These are phyloP conservation scores for Caenorhabditis wallacei DNA, from an alignment of 2,888 invertebrate genomes.

Conservation along the genomic window DNA sequence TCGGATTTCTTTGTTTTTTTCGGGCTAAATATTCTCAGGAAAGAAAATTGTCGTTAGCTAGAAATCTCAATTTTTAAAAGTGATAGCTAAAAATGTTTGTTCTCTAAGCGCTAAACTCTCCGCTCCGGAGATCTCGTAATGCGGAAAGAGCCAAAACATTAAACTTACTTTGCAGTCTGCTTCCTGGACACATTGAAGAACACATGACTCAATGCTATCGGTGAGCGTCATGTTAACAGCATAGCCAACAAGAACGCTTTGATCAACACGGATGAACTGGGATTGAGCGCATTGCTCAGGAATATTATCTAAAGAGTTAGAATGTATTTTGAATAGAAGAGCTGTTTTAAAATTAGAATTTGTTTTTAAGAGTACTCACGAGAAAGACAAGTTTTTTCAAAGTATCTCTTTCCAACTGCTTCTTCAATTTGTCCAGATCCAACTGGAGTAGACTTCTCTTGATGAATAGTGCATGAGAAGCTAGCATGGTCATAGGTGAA, in stretches of 20 bases:
- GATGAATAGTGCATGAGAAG: conserved; percentile 76
- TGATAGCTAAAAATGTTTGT: too few relatives aligned
- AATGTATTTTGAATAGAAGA: too few relatives aligned
- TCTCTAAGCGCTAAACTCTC: too few relatives aligned
- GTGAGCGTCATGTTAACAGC: conserved; percentile 75
- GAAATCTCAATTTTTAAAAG: too few relatives aligned
- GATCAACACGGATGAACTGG: conserved; percentile 81
- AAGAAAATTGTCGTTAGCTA: too few relatives aligned
- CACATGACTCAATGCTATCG: conserved; percentile 79
- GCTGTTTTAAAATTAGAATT: too few relatives aligned
- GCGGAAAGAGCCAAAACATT: neutral
- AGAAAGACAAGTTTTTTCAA: conserved; percentile 82
- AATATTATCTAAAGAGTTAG: conserved; percentile 69
- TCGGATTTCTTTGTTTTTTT: too few relatives aligned
- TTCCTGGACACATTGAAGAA: conserved; percentile 79
- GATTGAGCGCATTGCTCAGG: conserved; percentile 74
- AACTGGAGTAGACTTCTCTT: conserved; percentile 72
- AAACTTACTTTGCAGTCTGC: conserved; percentile 75
- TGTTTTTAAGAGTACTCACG: too few relatives aligned
- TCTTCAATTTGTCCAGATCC: conserved; percentile 67
- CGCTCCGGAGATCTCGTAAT: too few relatives aligned
- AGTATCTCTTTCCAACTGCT: conserved; percentile 74
- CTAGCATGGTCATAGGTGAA: conserved; percentile 78
- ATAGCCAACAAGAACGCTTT: conserved; percentile 81
- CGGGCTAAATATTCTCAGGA: too few relatives aligned